These are phyloP conservation scores for Gymnoscopelus microlampas DNA, from an alignment of 2,797 vertebrate species.

Conservation along the genomic window DNA sequence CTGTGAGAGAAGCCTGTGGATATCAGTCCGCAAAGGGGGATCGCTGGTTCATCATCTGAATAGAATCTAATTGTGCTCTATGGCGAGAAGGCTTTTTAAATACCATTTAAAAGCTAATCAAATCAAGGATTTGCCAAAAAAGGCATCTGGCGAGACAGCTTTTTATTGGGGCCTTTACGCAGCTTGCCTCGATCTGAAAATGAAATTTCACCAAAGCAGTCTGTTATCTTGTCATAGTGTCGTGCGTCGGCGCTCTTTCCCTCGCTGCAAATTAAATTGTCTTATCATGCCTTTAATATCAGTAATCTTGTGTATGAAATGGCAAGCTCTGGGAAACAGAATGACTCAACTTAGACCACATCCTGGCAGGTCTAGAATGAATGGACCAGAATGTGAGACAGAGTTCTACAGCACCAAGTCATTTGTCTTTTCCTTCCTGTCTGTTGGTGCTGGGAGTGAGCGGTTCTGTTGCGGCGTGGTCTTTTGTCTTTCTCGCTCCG, in stretches of 20 bases:
- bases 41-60: slow-evolving; percentile 72
- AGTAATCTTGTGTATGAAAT: slow-evolving; percentile 70
- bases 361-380: slow-evolving; percentile 16
- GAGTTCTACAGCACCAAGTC: neutral
- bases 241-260: slow-evolving; percentile 70
- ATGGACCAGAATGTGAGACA: neutral
- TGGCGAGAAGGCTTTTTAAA: slow-evolving; percentile 70
- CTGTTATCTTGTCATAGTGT: slow-evolving; percentile 70
- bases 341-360: slow-evolving; percentile 49
- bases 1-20: slow-evolving; percentile 63
- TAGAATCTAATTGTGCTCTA: slow-evolving; percentile 73
- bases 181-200: slow-evolving; percentile 77
- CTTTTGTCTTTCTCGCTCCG: too few species aligned
- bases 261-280: slow-evolving; percentile 69
- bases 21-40: slow-evolving; percentile 63
- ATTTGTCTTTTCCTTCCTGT: neutral
- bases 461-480: too few species aligned
- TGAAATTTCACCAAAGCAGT: slow-evolving; percentile 73
- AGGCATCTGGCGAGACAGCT: slow-evolving; percentile 75
- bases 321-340: slow-evolving; percentile 49
- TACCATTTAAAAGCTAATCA: slow-evolving; percentile 80
- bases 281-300: slow-evolving; percentile 74
- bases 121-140: slow-evolving; percentile 77
- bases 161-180: slow-evolving; percentile 67
- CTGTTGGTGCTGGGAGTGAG: neutral